Evolutionary conservation across 2,113 vertebrate species (phyloP).

Genomic region (Colaptes auratus): DNA sequence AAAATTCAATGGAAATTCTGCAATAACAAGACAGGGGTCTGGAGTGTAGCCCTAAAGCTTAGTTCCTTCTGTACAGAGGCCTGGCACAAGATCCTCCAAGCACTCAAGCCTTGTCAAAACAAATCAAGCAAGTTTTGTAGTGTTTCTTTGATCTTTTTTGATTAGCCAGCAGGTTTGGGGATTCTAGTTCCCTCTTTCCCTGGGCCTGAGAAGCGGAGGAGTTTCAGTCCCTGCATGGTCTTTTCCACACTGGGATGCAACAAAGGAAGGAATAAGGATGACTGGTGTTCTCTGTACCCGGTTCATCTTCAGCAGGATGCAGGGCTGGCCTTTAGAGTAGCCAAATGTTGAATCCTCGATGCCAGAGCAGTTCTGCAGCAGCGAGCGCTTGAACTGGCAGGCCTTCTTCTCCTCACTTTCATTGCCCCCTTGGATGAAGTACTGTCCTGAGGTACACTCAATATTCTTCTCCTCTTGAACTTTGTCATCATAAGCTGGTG

Average conservation of each 20-base stretch:
- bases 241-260: neutral
- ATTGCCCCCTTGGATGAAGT: slow-evolving; percentile 88
- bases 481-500: slow-evolving; percentile 89
- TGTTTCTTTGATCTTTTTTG: neutral
- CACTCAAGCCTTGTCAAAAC: neutral
- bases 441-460: slow-evolving; percentile 81
- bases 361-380: slow-evolving; percentile 91
- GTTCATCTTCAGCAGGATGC: slow-evolving; percentile 96
- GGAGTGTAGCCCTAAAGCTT: neutral
- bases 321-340: slow-evolving; percentile 90
- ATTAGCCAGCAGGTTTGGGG: neutral
- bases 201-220: neutral
- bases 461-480: slow-evolving; percentile 92
- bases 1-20: neutral
- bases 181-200: neutral
- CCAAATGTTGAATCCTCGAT: slow-evolving; percentile 86
- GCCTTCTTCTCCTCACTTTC: slow-evolving; percentile 87
- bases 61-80: neutral
- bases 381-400: slow-evolving; percentile 93
- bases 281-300: slow-evolving; percentile 74
- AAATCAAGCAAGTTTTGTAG: neutral
- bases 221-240: neutral
- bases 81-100: neutral
- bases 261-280: neutral
- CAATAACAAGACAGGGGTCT: neutral